Evolutionary conservation across 2,888 invertebrate genomes (phyloP).

Genomic region (Drosophila quasianomalipes): DNA sequence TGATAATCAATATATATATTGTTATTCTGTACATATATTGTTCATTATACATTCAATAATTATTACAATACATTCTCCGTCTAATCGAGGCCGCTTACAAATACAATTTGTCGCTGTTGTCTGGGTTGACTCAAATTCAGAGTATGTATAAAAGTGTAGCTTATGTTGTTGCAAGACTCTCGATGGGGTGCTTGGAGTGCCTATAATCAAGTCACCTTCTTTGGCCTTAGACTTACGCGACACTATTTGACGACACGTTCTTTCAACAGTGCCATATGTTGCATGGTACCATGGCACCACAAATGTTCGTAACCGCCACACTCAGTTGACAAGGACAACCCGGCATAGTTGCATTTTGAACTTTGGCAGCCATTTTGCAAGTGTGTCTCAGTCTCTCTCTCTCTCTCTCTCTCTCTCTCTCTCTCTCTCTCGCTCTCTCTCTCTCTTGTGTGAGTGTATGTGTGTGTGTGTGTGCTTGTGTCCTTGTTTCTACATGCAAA

Average conservation of each 20-base stretch:
- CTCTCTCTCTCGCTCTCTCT: no score
- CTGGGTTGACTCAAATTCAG: neutral
- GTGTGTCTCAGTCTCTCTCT: slow-evolving; percentile 11
- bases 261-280: slow-evolving; percentile 31
- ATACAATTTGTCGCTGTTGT: neutral
- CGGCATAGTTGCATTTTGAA: slow-evolving; percentile 68
- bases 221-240: slow-evolving; percentile 29
- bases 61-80: neutral
- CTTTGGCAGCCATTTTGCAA: slow-evolving; percentile 67
- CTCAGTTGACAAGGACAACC: slow-evolving; percentile 46
- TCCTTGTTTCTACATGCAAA: slow-evolving; percentile 75
- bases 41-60: neutral
- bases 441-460: neutral
- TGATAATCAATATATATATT: neutral
- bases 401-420: no score
- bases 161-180: slow-evolving; percentile 23
- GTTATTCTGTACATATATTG: neutral
- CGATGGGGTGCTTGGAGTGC: neutral
- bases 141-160: slow-evolving; percentile 3
- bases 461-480: slow-evolving; percentile 35
- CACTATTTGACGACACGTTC: slow-evolving; percentile 45
- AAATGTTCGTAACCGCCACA: slow-evolving; percentile 45
- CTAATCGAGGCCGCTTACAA: neutral
- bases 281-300: slow-evolving; percentile 23
- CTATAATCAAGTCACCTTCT: slow-evolving; percentile 41